Conservation (phyloP, 2,113 vertebrate genomes). For the Oncorhynchus gorbuscha region DNA sequence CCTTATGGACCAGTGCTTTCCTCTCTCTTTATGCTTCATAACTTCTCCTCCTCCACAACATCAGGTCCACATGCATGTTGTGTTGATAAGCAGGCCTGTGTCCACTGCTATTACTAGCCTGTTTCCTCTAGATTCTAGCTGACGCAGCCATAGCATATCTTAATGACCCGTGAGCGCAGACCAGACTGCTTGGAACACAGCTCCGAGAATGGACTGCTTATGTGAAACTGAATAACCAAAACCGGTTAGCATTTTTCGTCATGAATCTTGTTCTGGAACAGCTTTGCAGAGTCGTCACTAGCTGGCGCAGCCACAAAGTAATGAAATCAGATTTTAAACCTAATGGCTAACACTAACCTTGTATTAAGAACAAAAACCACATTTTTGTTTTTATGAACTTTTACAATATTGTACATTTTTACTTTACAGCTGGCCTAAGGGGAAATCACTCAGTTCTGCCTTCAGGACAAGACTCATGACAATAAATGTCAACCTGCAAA, state of each 20-base stretch:
- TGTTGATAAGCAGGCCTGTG: slow-evolving; percentile 11
- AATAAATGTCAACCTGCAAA: background rate
- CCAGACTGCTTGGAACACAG: background rate
- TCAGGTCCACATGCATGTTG: slow-evolving; percentile 3
- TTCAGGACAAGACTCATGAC: too few relatives aligned
- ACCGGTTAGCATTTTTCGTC: background rate
- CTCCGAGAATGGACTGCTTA: background rate
- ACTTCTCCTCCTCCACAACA: background rate
- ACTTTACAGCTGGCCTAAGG: too few relatives aligned
- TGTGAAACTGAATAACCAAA: slow-evolving; percentile 9
- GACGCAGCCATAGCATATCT: background rate
- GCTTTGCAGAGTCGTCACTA: background rate
- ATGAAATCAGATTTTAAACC: too few relatives aligned
- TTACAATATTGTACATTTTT: too few relatives aligned
- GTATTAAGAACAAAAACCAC: too few relatives aligned
- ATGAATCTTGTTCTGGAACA: slow-evolving; percentile 5
- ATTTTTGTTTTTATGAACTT: too few relatives aligned
- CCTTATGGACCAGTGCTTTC: too few relatives aligned
- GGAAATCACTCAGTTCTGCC: too few relatives aligned
- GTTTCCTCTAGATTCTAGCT: background rate
- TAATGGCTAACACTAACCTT: too few relatives aligned
- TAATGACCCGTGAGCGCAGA: background rate
- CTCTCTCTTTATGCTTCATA: slow-evolving; percentile 7
- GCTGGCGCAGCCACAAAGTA: background rate
- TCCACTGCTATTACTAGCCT: background rate